Conservation (phyloP, 2,888 invertebrate species). For the Andrena dorsata region DNA sequence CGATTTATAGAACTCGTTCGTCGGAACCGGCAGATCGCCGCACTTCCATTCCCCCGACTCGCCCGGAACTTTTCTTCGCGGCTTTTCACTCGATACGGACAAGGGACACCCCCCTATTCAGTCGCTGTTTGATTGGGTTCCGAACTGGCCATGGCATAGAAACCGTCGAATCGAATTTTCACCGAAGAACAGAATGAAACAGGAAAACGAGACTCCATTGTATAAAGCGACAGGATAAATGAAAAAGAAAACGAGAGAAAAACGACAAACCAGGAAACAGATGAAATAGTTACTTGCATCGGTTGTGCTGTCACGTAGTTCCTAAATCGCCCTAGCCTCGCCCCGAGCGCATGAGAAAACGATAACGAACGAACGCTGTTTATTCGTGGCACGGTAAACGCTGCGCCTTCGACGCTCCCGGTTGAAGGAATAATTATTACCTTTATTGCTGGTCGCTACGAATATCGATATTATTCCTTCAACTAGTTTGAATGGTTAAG, state of each 20-base stretch:
- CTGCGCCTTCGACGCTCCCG: constrained; percentile 53
- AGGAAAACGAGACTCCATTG: constrained; percentile 50
- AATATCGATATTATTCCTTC: constrained; percentile 47
- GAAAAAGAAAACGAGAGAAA: constrained; percentile 52
- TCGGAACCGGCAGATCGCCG: constrained; percentile 1
- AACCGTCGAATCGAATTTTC: constrained; percentile 64
- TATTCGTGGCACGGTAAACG: constrained; percentile 70
- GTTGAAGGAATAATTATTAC: constrained; percentile 54
- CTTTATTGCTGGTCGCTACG: constrained; percentile 27
- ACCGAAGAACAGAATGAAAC: constrained; percentile 24
- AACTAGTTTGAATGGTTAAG: constrained; percentile 16
- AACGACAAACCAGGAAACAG: constrained; percentile 58
- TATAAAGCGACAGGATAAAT: constrained; percentile 60
- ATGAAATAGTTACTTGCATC: constrained; percentile 84
- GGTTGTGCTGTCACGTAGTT: constrained; percentile 85
- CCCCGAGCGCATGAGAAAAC: constrained; percentile 79
- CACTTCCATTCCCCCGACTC: neutral
- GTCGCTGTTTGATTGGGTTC: constrained; percentile 29
- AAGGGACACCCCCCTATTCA: constrained; percentile 28
- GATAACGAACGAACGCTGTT: constrained; percentile 58
- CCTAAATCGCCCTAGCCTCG: constrained; percentile 85
- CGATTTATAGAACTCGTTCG: neutral
- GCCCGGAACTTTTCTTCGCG: constrained; percentile 18
- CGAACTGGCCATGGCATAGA: constrained; percentile 59
- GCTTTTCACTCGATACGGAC: constrained; percentile 56